Evolutionary conservation across 2,113 vertebrate species (phyloP).

Genomic region (Naja naja): DNA sequence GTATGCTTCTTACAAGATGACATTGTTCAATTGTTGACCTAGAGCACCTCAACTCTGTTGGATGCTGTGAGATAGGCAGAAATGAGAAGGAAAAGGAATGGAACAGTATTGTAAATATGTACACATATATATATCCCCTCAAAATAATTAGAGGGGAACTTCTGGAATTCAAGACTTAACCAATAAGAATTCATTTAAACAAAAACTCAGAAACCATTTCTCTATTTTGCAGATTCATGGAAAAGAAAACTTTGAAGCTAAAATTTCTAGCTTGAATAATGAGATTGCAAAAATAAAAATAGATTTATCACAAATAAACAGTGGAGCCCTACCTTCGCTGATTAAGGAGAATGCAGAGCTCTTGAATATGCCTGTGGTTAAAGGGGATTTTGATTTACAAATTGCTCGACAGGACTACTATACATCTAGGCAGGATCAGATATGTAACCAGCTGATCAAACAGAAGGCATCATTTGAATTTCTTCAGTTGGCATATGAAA

Average conservation of each 20-base stretch:
- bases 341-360: conserved; percentile 78
- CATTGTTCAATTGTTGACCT: not conserved
- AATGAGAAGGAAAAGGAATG: not conserved
- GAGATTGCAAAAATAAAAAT: conserved; percentile 75
- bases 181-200: not conserved
- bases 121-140: not conserved
- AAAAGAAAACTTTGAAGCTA: conserved; percentile 63
- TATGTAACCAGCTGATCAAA: conserved; percentile 79
- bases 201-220: not conserved
- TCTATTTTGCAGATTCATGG: conserved; percentile 57
- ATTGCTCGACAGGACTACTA: conserved; percentile 79
- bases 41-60: not conserved
- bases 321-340: conserved; percentile 71
- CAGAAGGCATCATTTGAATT: conserved; percentile 90
- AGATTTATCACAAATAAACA: conserved; percentile 74
- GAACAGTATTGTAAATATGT: not conserved
- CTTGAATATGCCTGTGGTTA: conserved; percentile 79
- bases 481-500: conserved; percentile 79
- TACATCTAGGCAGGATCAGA: conserved; percentile 78
- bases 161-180: not conserved
- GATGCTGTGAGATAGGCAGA: not conserved
- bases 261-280: conserved; percentile 69
- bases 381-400: conserved; percentile 77
- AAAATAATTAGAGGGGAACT: not conserved
- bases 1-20: not conserved